A percentile compares a stretch with the other conserved stretches of the same genome.
Evolutionary conservation across 2,888 invertebrate genomes (phyloP).

Genomic region (Iselma pallidipennis): DNA sequence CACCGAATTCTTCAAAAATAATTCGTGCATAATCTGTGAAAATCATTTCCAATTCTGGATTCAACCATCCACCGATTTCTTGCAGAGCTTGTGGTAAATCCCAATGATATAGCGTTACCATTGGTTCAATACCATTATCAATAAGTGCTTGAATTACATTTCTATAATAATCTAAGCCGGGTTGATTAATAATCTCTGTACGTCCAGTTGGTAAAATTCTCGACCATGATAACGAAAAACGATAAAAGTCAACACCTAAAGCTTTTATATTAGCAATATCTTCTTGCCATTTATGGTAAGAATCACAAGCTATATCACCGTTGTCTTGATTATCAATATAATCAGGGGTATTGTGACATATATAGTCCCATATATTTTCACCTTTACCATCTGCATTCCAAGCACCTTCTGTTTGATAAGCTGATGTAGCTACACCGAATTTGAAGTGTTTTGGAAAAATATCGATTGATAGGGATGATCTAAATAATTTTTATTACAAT

Average conservation of each 20-base stretch:
- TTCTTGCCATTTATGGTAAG: slow-evolving; percentile 64
- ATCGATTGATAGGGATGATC: slow-evolving; percentile 35
- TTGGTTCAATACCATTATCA: slow-evolving; percentile 60
- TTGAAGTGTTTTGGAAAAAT: slow-evolving; percentile 38
- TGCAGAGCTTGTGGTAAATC: slow-evolving; percentile 46
- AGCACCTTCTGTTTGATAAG: slow-evolving; percentile 44
- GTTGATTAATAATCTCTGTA: slow-evolving; percentile 65
- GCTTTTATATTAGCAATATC: slow-evolving; percentile 57
- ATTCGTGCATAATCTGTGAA: slow-evolving; percentile 62
- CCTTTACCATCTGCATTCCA: slow-evolving; percentile 57
- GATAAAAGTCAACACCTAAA: slow-evolving; percentile 57
- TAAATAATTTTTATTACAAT: not conserved
- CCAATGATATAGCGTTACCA: slow-evolving; percentile 52
- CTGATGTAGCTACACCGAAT: slow-evolving; percentile 37
- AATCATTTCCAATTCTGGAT: slow-evolving; percentile 60
- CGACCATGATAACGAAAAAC: slow-evolving; percentile 47
- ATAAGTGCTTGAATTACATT: slow-evolving; percentile 71
- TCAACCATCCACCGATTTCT: slow-evolving; percentile 65
- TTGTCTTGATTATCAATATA: slow-evolving; percentile 59
- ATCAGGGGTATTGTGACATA: slow-evolving; percentile 59
- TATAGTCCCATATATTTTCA: slow-evolving; percentile 70
- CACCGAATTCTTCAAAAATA: slow-evolving; percentile 44
- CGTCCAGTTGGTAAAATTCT: slow-evolving; percentile 63
- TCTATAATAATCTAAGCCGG: slow-evolving; percentile 75
- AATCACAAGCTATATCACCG: slow-evolving; percentile 67